Conservation (phyloP, 2,888 invertebrate species). For the Ichneumoninae sp. region DNA sequence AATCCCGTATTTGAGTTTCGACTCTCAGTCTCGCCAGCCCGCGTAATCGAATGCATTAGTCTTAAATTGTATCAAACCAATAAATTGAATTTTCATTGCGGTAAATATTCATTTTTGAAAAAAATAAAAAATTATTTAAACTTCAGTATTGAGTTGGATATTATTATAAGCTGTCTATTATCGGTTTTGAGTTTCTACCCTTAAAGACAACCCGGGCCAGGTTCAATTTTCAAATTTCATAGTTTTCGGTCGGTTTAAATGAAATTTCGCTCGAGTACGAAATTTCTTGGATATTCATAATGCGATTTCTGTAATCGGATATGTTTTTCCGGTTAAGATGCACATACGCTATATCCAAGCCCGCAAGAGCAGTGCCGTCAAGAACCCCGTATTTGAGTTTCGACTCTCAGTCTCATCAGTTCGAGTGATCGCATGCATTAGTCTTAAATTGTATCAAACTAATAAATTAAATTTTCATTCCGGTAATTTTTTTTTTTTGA, state of each 20-base stretch:
- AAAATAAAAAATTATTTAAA: too few species aligned
- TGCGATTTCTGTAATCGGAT: neutral
- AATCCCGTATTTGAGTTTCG: constrained; percentile 38
- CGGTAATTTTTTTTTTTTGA: too few species aligned
- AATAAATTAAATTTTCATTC: too few species aligned
- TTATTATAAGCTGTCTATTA: too few species aligned
- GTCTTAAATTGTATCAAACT: neutral
- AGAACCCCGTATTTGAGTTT: constrained; percentile 35
- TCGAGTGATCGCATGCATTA: constrained; percentile 47
- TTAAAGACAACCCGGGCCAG: too few species aligned
- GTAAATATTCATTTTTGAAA: too few species aligned
- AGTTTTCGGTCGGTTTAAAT: too few species aligned
- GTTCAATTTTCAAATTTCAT: too few species aligned
- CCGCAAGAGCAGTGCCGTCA: neutral
- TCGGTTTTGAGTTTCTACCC: too few species aligned
- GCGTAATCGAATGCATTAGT: constrained; percentile 47
- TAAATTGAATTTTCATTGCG: too few species aligned
- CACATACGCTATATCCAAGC: neutral
- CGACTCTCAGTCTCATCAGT: constrained; percentile 49
- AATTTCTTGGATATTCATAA: neutral
- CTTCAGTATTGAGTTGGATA: too few species aligned
- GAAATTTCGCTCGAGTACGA: too few species aligned
- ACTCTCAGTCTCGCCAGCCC: constrained; percentile 50
- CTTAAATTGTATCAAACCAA: neutral
- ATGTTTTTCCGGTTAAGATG: neutral